Evolutionary conservation across 2,888 invertebrate species (phyloP).

Genomic region (Melanostoma mellinum): DNA sequence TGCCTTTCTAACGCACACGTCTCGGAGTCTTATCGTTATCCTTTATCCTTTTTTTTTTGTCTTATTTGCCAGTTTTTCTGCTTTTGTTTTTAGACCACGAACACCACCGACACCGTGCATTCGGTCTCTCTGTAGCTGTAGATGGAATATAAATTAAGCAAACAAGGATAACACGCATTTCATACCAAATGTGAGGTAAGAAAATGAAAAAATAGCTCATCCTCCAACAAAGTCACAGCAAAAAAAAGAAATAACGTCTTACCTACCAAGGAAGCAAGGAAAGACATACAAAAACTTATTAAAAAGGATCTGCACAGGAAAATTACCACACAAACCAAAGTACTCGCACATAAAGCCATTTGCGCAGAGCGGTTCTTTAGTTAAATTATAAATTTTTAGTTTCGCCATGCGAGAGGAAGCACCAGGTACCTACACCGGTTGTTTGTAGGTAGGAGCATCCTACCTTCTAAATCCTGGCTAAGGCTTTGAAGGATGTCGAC

Average conservation of each 20-base stretch:
- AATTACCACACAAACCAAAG: conserved; percentile 60
- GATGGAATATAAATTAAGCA: conserved; percentile 56
- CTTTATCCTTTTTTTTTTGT: conserved; percentile 1
- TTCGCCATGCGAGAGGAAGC: too few species aligned
- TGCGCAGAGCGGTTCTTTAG: neutral
- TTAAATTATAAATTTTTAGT: too few species aligned
- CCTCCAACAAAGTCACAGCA: conserved; percentile 7
- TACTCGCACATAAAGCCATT: conserved; percentile 23
- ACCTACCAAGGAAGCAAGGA: conserved; percentile 9
- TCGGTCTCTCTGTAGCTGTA: neutral
- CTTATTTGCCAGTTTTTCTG: neutral
- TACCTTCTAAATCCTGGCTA: too few species aligned
- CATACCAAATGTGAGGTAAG: neutral
- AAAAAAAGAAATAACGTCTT: neutral
- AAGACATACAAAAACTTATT: conserved; percentile 50
- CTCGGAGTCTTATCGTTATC: conserved; percentile 21
- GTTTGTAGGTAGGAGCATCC: too few species aligned
- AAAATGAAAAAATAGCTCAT: neutral
- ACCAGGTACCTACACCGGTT: too few species aligned
- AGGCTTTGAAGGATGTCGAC: too few species aligned
- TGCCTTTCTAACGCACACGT: conserved; percentile 39
- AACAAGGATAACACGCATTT: conserved; percentile 54
- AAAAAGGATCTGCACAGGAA: conserved; percentile 58
- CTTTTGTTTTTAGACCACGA: neutral
- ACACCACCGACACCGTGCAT: neutral